Evolutionary conservation across 2,888 invertebrate genomes (phyloP), one percentile per base, ranked within the genome.

Genomic region (Rotaria macrura): DNA sequence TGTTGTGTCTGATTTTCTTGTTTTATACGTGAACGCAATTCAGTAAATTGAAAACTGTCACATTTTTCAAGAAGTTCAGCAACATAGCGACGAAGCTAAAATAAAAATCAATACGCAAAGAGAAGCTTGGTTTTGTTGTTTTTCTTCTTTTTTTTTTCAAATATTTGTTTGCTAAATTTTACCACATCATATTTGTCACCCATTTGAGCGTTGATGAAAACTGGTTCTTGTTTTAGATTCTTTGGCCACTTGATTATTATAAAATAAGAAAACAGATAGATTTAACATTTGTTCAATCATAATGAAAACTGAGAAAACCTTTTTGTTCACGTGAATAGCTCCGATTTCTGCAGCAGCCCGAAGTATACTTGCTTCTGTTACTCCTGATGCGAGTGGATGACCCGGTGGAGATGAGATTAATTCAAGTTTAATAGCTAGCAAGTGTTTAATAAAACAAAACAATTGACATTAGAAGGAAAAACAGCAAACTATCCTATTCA

Each of bases 351-450:
- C 40, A 43, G 43, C 79, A 14, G 43, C 79, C 2, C 43, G 43
- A n/a, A 79, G 40, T 40, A 79, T 79, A 79, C 79, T 79, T 43
- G 43, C 25, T 79, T 79, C 79, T 25, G 79, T 79, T 1, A 79
- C 43, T n/a, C 79, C 79, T n/a, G 79, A 43, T n/a, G 79, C 79
- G 1, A 79, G n/a, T 43, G 25, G 43, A 79, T 79, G 79, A 2
- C 79, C 79, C 25, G 79, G 79, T 79, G 79, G 79, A n/a, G 79
- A 79, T 79, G 79, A 79, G n/a, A 79, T 79, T 25, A 79, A 43
- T 79, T 79, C 79, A 25, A 79, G 43, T 79, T 79, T 79, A 43
- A 79, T 79, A 25, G 79, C 79, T 65, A 65, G 9, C 23, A 54
- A n/a, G n/a, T n/a, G n/a, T n/a, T n/a, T n/a, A n/a, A n/a, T n/a